Conservation (phyloP, 37 sponge, comb jelly and placozoan species). For the Chondrosia reniformis region DNA sequence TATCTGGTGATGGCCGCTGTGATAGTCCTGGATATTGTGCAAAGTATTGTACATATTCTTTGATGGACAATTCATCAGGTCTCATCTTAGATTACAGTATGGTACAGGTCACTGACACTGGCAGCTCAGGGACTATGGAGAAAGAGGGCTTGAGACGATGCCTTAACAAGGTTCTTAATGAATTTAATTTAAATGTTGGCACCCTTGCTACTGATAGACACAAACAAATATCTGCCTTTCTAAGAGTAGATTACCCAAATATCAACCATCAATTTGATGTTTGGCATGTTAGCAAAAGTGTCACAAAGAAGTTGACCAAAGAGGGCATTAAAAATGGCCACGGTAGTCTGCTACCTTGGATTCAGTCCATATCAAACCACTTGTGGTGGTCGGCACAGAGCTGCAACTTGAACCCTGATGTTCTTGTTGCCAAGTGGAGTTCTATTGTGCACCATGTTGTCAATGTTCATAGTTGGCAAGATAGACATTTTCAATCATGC, state of each 20-base stretch:
- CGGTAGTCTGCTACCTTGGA: neutral
- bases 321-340: neutral
- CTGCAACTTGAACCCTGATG: conserved; percentile 21
- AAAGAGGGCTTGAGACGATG: conserved; percentile 28
- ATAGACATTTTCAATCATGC: neutral
- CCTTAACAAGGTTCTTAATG: conserved; percentile 5
- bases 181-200: neutral
- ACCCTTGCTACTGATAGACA: conserved; percentile 19
- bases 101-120: conserved; percentile 36
- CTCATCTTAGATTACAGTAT: conserved; percentile 24
- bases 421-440: conserved; percentile 21
- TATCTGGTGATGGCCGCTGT: conserved; percentile 44
- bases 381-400: conserved; percentile 13
- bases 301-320: conserved; percentile 14
- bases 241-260: conserved; percentile 14
- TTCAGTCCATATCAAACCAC: conserved; percentile 21
- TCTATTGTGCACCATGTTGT: conserved; percentile 23
- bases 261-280: conserved; percentile 53
- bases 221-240: neutral
- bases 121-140: conserved; percentile 30
- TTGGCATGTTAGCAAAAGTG: conserved; percentile 33
- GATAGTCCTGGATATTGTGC: conserved; percentile 42
- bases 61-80: conserved; percentile 21
- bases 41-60: conserved; percentile 25
- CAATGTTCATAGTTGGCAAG: conserved; percentile 7